phyloP scores from a whole-genome alignment of 2,113 vertebrate genomes.

The Eolophus roseicapilla region DNA sequence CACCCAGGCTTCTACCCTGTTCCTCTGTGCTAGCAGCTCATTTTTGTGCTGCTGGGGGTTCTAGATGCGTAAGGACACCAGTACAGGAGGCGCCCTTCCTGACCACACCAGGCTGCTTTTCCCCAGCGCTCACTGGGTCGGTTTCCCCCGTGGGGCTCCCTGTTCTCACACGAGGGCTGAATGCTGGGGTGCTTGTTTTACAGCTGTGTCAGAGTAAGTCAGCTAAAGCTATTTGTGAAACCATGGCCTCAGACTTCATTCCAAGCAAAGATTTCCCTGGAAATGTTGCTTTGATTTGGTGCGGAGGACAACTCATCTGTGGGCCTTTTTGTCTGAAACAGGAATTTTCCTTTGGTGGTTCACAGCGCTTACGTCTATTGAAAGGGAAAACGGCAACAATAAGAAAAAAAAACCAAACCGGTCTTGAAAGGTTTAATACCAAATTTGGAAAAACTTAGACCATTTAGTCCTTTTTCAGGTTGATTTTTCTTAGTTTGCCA shows the following conservation, averaged over 20 bases:
- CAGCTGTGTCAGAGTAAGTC: background rate
- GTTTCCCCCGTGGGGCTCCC: background rate
- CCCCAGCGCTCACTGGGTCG: rapidly evolving
- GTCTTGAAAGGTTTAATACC: background rate
- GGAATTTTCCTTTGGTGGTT: background rate
- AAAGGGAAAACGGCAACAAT: background rate
- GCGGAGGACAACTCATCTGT: background rate
- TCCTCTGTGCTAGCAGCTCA: background rate
- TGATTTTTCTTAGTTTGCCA: background rate
- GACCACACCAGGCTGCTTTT: background rate
- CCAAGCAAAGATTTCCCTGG: background rate
- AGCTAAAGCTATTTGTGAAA: background rate
- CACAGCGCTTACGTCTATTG: background rate
- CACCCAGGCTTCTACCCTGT: background rate
- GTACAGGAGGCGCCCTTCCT: background rate
- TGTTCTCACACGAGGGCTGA: background rate
- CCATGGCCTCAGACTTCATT: background rate
- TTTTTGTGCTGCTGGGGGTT: background rate
- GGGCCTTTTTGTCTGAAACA: background rate
- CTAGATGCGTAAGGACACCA: background rate
- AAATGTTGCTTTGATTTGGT: background rate
- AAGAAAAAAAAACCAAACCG: background rate
- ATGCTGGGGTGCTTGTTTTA: background rate
- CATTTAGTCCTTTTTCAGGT: background rate
- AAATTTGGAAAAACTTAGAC: background rate